Evolutionary conservation across 1,140 invertebrate species (phyloP).

Genomic region (Drosophila hydei): DNA sequence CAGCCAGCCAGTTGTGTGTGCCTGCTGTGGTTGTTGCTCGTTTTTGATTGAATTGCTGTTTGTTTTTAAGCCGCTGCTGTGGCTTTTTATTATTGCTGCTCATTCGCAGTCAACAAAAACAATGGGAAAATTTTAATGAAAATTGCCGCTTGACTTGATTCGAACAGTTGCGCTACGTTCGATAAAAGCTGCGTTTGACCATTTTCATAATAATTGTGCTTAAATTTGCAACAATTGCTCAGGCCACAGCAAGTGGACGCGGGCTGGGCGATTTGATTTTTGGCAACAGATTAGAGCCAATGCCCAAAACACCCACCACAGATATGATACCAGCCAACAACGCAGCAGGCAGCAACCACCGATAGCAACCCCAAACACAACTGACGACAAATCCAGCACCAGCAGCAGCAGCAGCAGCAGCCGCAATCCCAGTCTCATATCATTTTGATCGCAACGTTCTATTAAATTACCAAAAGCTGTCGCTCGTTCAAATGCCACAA

Average conservation of each 20-base stretch:
- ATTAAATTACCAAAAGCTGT: conserved; percentile 79
- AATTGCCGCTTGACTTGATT: conserved; percentile 82
- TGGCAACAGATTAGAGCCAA: conserved; percentile 54
- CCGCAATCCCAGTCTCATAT: conserved; percentile 56
- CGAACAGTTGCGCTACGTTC: conserved; percentile 60
- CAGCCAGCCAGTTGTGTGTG: conserved; percentile 13
- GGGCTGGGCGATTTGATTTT: conserved; percentile 67
- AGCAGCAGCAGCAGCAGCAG: conserved; percentile 27
- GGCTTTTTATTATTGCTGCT: conserved; percentile 70
- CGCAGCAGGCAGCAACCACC: conserved; percentile 56
- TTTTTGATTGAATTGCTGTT: conserved; percentile 79
- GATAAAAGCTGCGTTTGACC: conserved; percentile 49
- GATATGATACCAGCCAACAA: conserved; percentile 25
- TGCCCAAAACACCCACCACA: conserved; percentile 41
- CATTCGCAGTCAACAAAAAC: conserved; percentile 74
- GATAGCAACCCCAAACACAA: conserved; percentile 46
- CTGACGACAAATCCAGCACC: conserved; percentile 65
- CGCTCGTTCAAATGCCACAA: conserved; percentile 54
- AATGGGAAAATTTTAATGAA: conserved; percentile 83
- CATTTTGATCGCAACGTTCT: conserved; percentile 75
- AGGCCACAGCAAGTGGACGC: conserved; percentile 64
- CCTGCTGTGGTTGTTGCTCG: conserved; percentile 43
- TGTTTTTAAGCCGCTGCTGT: conserved; percentile 67
- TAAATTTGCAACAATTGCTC: conserved; percentile 76
- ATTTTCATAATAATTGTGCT: conserved; percentile 73